These are phyloP conservation scores for Alectoris magna DNA, from an alignment of 2,797 vertebrate genomes.

Conservation along the genomic window DNA sequence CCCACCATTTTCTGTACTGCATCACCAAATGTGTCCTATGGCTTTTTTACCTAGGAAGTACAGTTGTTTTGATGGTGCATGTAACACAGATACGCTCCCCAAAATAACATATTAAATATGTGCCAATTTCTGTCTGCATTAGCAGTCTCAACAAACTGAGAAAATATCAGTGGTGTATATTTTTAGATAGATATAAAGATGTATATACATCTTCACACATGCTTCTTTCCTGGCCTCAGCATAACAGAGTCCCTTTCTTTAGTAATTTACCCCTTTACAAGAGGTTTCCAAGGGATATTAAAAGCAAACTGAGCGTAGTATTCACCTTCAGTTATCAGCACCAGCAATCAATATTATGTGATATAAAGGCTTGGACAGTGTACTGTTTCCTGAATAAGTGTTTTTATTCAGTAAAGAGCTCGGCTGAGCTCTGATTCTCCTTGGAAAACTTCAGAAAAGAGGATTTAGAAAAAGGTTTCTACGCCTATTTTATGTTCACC, in stretches of 20 bases:
- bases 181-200: background rate
- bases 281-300: background rate
- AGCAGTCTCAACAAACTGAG: background rate
- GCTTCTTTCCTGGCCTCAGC: background rate
- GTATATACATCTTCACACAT: background rate
- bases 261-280: background rate
- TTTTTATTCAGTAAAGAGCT: background rate
- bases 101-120: background rate
- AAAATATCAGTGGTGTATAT: background rate
- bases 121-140: background rate
- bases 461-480: background rate
- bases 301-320: background rate
- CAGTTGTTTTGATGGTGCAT: background rate
- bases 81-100: fast-evolving
- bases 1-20: background rate
- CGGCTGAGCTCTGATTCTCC: background rate
- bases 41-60: background rate
- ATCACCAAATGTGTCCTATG: background rate
- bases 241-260: background rate
- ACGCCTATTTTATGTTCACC: background rate
- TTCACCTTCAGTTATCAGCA: background rate
- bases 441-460: background rate
- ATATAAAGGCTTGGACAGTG: background rate
- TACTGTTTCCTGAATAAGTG: background rate
- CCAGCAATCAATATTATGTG: background rate